Evolutionary conservation across 1,140 invertebrate genomes (phyloP), one percentile per base, ranked within the genome.

Genomic region (Drosophila guanche): DNA sequence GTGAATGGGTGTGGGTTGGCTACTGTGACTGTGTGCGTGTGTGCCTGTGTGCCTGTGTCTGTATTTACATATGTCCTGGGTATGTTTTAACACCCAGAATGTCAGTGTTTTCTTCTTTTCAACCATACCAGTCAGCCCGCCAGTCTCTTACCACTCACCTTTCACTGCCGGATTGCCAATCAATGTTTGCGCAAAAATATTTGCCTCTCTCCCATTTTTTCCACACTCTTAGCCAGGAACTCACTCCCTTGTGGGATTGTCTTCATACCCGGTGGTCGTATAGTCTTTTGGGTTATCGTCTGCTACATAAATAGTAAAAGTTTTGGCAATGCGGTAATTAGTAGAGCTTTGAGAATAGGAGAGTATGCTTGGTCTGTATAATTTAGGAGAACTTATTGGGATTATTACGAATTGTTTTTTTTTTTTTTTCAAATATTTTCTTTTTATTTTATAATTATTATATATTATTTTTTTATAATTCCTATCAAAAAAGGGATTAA

Each of bases 151-250:
- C 10, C 59, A 33, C 25, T 16, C 48, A 22, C 25, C 50, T n/a
- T 54, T 22, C 51, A 37, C 58, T 51, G 67, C 33, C 69, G 57
- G 57, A 78, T 83, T 79, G 83, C 83, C 83, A 83, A 86, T 86
- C 83, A 86, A 83, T 88, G 83, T 88, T 88, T 88, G 83, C 85
- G 77, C 53, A 75, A 81, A 86, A 85, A 85, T 86, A 86, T 86
- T 86, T 85, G 76, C 76, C 56, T 73, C 74, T 73, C 81, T 61
- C 33, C 8, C 16, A 20, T 86, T 70, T 86, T 86, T 86, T 77
- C 76, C 76, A 63, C 72, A 71, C 78, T 88, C 83, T 86, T 83
- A 76, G 81, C 66, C 33, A 37, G 25, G 33, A 37, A 12, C 29
- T 12, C 33, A 1, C 33, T 37, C 3, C 33, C 33, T 12, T 6